phyloP scores from a whole-genome alignment of 2,888 invertebrate species.

The Caenorhabditis sp. region DNA sequence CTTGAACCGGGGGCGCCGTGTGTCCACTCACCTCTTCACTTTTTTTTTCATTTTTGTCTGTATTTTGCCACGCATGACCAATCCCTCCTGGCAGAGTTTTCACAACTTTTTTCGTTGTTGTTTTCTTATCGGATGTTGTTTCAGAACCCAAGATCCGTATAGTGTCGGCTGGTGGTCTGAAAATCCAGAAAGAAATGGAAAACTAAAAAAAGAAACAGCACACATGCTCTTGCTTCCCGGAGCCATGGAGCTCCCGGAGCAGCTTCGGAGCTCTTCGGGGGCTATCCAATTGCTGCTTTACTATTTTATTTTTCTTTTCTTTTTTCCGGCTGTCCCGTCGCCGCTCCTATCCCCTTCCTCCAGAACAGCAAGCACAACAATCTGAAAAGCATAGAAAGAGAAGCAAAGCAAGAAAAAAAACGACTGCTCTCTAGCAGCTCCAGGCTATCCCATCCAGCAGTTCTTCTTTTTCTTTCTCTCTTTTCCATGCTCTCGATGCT shows the following conservation, averaged over 20 bases:
- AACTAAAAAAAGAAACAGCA: slow-evolving; percentile 50
- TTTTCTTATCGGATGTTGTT: slow-evolving; percentile 38
- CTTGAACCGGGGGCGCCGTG: slow-evolving; percentile 53
- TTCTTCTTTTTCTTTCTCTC: slow-evolving; percentile 22
- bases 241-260: slow-evolving; percentile 25
- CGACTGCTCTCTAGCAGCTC: slow-evolving; percentile 47
- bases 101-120: slow-evolving; percentile 26
- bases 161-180: slow-evolving; percentile 46
- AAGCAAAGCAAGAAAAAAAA: slow-evolving; percentile 42
- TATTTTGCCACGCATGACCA: slow-evolving; percentile 45
- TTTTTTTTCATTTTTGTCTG: slow-evolving; percentile 33
- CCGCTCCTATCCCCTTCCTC: slow-evolving; percentile 42
- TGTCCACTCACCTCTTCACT: slow-evolving; percentile 50
- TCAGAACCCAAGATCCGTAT: slow-evolving; percentile 40
- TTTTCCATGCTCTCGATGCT: slow-evolving; percentile 38
- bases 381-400: slow-evolving; percentile 50
- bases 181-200: slow-evolving; percentile 23
- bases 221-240: slow-evolving; percentile 56
- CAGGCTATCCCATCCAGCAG: slow-evolving; percentile 34
- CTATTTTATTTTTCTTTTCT: slow-evolving; percentile 64
- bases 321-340: slow-evolving; percentile 49
- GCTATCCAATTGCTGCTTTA: slow-evolving; percentile 65
- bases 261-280: slow-evolving; percentile 35
- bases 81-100: slow-evolving; percentile 5
- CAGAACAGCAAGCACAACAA: slow-evolving; percentile 61